A percentile compares a stretch with the other conserved stretches of the same genome.
These are phyloP conservation scores for Sebastiscus albofasciatus DNA, from an alignment of 2,797 vertebrate genomes.

Conservation along the genomic window DNA sequence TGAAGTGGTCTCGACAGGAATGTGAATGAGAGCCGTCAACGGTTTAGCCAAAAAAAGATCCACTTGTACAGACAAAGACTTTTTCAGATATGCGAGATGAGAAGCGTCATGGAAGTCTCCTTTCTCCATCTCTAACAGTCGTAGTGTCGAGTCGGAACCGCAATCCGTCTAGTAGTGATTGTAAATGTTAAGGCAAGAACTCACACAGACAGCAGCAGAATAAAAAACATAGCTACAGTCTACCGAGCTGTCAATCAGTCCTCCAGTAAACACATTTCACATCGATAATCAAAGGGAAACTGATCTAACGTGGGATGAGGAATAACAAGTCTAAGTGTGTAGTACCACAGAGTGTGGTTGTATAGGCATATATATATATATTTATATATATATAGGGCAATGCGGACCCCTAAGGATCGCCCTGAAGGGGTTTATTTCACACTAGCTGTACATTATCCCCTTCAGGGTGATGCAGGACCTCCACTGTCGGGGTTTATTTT, in stretches of 20 bases:
- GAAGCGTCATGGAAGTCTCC: background rate
- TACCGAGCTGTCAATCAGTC: background rate
- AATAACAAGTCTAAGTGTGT: background rate
- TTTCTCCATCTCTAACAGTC: constrained; percentile 1
- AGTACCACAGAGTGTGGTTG: background rate
- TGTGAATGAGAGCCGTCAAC: background rate
- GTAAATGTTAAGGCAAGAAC: constrained; percentile 59
- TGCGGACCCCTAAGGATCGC: too few species aligned
- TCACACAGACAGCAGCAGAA: background rate
- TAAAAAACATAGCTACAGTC: background rate
- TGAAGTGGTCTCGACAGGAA: constrained; percentile 9
- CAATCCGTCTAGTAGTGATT: constrained; percentile 20
- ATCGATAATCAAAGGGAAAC: constrained; percentile 11
- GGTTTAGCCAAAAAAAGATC: background rate
- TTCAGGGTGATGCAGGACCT: too few species aligned
- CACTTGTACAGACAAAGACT: background rate
- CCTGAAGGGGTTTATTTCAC: too few species aligned
- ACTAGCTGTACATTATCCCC: too few species aligned
- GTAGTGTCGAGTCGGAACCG: background rate
- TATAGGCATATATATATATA: too few species aligned
- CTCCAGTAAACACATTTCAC: constrained; percentile 27
- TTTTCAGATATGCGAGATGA: background rate
- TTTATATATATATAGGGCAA: too few species aligned
- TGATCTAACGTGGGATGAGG: background rate
- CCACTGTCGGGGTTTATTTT: too few species aligned